These are phyloP conservation scores for Amphiura filiformis DNA, from an alignment of 35 echinoderm and acorn worm species.

Conservation along the genomic window DNA sequence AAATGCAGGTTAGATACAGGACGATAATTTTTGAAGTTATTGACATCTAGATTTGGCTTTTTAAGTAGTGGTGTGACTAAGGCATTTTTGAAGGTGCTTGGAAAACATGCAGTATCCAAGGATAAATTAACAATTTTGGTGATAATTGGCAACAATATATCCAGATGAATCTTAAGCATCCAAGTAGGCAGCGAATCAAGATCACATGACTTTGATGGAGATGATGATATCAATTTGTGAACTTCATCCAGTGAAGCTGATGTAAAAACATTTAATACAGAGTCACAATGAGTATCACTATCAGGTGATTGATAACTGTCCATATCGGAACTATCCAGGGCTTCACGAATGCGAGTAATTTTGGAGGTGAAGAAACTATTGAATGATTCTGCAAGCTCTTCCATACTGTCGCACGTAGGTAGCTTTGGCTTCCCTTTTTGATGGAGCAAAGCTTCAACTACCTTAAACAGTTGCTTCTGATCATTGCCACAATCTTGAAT, in stretches of 20 bases:
- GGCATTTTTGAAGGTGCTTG: background rate
- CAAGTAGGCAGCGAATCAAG: background rate
- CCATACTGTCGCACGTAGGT: background rate
- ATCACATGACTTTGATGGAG: constrained; percentile 17
- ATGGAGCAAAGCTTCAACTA: background rate
- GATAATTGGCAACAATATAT: background rate
- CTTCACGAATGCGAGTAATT: background rate
- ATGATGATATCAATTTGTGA: background rate
- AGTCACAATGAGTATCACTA: background rate
- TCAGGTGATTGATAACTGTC: no score
- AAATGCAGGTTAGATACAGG: background rate
- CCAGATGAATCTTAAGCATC: background rate
- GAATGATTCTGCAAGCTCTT: constrained; percentile 2
- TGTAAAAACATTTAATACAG: background rate
- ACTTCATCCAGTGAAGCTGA: background rate
- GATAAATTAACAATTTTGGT: background rate
- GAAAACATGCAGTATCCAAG: background rate
- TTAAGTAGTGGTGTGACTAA: background rate
- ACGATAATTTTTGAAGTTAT: background rate
- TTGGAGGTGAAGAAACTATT: constrained; percentile 13
- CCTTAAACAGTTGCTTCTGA: constrained; percentile 10
- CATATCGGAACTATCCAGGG: background rate
- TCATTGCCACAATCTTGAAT: background rate
- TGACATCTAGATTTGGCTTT: background rate
- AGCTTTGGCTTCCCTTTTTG: constrained; percentile 15